These are phyloP conservation scores for Fopius arisanus DNA, from an alignment of 1,140 invertebrate genomes.

Conservation along the genomic window DNA sequence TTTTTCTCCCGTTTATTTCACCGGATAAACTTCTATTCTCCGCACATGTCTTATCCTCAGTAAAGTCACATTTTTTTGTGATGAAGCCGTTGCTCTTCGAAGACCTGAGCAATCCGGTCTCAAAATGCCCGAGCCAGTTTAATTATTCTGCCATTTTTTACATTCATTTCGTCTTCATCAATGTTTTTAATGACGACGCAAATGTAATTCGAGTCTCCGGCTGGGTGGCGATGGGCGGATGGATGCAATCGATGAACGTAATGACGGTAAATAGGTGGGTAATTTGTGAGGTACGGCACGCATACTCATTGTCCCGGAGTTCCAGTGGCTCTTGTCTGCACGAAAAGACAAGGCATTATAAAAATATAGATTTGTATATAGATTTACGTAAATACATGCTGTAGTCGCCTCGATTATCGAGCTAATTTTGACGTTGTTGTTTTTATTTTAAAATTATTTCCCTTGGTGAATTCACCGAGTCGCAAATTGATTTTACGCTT, in stretches of 20 bases:
- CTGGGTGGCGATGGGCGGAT: background rate
- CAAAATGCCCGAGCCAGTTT: background rate
- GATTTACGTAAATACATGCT: background rate
- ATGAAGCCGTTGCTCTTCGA: conserved; percentile 6
- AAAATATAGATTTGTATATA: conserved; percentile 1
- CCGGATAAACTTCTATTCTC: no score
- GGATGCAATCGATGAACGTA: conserved; percentile 32
- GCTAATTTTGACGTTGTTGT: background rate
- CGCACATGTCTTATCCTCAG: background rate
- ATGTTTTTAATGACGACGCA: conserved; percentile 1
- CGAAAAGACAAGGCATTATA: background rate
- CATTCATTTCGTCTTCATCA: background rate
- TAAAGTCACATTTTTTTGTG: conserved; percentile 3
- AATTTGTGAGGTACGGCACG: conserved; percentile 30
- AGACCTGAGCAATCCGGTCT: background rate
- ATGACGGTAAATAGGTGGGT: conserved; percentile 29
- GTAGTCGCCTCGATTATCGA: background rate
- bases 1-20: background rate
- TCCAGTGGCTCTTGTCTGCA: background rate
- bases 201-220: background rate
- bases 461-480: background rate
- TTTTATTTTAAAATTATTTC: background rate
- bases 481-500: conserved; percentile 29
- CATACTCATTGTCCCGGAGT: background rate
- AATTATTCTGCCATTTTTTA: conserved; percentile 2